Conservation (phyloP, 2,113 vertebrate species). For the Haplochromis burtoni region DNA sequence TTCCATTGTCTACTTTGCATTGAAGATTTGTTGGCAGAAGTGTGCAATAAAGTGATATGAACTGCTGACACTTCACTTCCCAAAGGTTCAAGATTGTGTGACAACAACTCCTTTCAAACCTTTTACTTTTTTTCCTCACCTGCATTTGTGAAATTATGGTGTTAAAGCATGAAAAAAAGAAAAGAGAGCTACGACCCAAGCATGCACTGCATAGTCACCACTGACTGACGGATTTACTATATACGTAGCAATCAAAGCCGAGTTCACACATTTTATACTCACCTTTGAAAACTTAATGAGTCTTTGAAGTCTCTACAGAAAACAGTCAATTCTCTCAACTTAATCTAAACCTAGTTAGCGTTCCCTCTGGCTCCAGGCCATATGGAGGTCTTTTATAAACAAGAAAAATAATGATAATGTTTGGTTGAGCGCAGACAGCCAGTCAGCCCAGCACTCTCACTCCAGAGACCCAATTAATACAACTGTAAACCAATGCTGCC, state of each 20-base stretch:
- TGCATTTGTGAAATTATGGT: background rate
- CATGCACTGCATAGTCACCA: background rate
- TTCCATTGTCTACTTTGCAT: background rate
- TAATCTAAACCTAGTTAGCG: background rate
- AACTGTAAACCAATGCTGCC: constrained; percentile 46
- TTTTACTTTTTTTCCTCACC: background rate
- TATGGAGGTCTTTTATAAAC: constrained; percentile 28
- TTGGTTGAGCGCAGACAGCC: constrained; percentile 39
- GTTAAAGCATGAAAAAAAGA: background rate
- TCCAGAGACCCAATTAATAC: constrained; percentile 66
- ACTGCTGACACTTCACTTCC: background rate
- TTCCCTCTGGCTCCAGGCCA: background rate
- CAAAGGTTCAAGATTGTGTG: background rate
- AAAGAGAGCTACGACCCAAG: background rate
- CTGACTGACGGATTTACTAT: background rate
- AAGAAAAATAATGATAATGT: constrained; percentile 44
- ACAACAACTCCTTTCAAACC: background rate
- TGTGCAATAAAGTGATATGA: background rate
- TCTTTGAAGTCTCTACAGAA: background rate
- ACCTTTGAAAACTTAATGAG: background rate
- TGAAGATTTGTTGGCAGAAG: background rate
- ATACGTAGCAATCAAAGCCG: background rate
- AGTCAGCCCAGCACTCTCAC: constrained; percentile 36
- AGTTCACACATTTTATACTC: background rate
- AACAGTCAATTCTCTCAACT: background rate